A percentile compares a stretch with the other conserved stretches of the same genome.
phyloP scores from a whole-genome alignment of 2,797 vertebrate species.

The Emys orbicularis region DNA sequence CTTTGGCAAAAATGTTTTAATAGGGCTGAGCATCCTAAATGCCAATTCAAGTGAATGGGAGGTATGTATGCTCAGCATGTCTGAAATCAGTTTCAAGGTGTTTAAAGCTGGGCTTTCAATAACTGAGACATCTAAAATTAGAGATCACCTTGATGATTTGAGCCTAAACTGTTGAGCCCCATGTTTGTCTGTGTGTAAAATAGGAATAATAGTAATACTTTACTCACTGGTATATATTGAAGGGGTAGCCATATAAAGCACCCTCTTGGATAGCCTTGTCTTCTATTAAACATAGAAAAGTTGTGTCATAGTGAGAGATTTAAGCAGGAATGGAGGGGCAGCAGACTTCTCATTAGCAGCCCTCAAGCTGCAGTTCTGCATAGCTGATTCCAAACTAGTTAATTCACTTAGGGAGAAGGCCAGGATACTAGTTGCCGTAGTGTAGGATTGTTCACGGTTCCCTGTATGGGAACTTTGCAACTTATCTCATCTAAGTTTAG shows the following conservation, averaged over 20 bases:
- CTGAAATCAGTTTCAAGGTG: not conserved
- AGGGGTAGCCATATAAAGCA: not conserved
- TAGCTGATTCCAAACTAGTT: not conserved
- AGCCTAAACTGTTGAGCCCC: not conserved
- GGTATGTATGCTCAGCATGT: accelerated
- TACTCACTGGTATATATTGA: not conserved
- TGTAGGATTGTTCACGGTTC: not conserved
- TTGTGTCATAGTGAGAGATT: not conserved
- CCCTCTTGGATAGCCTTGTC: not conserved
- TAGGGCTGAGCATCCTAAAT: not conserved
- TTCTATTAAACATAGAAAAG: not conserved
- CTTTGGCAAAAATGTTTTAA: not conserved
- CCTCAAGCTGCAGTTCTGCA: conserved; percentile 11
- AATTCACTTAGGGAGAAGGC: conserved; percentile 9
- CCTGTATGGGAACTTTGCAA: not conserved
- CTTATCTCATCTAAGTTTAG: not conserved
- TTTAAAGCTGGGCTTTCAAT: not conserved
- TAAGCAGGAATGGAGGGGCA: not conserved
- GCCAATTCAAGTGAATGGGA: not conserved
- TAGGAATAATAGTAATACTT: not conserved
- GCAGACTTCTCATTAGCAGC: not conserved
- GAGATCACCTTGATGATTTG: not conserved
- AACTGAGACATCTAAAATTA: accelerated
- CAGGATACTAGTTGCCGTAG: not conserved
- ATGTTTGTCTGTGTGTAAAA: not conserved